Base-by-base conservation (phyloP, 2,797 vertebrate genomes). In the Lagodon rhomboides region DNA sequence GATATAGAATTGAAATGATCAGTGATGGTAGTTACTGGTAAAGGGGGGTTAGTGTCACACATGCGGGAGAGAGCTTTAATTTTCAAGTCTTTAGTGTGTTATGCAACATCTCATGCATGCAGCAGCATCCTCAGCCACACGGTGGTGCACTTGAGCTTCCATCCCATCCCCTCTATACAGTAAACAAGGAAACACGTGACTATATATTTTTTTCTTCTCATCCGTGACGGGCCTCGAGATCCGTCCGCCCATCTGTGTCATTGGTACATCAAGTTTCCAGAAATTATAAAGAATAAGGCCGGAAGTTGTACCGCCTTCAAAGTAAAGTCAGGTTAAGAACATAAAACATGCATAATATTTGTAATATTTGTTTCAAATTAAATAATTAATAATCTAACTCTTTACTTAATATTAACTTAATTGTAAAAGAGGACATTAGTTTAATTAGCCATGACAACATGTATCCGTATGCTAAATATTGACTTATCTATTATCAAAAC, bases 111-210 rank as follows among this genome's bases (percentile, higher is more conserved):
- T 47, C 22, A 43, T 25, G 49, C 12, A 43, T 34, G 47, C 58
- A 83, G 17, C 15, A 53, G 4, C 9, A 4, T 78, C 1, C 54
- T 0, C 12, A 23, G 47, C 84, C 87, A 68, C 80, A 70, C 2
- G 68, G 73, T 60, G 71, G 55, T 7, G 15, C 30, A 5, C 27
- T 62, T 27, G 38, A 7, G 43, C 56, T 68, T 67, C 59, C 73
- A 73, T 30, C 67, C 55, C 4, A 3, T 70, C 23, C n/a, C 15
- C 25, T n/a, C 7, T 4, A 23, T 12, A 85, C 81, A 49, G 92
- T 94, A 94, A 94, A 95, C 91, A 95, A 91, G 85, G 83, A 91
- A 88, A 77, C 95, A 95, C 88, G 94, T 95, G 93, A 95, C 89
- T 38, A 0, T 5, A 3, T 67, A 1, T 25, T 60, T 79, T 66